A percentile compares a stretch with the other conserved stretches of the same genome.
Evolutionary conservation across 2,797 vertebrate species (phyloP).

Genomic region (Florisuga fusca): DNA sequence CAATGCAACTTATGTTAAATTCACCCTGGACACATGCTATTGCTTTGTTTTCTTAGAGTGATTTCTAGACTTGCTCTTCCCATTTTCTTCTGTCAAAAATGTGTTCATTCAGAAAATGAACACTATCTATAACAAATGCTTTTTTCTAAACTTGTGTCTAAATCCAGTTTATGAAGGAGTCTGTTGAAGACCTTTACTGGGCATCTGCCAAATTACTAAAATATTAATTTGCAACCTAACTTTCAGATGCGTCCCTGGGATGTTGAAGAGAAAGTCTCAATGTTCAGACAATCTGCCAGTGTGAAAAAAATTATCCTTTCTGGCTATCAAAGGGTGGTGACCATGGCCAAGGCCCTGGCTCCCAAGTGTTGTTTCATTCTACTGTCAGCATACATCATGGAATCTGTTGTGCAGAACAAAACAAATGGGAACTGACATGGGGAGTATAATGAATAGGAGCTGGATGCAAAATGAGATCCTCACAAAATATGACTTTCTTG

Average conservation of each 20-base stretch:
- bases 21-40: not conserved
- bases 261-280: not conserved
- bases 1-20: not conserved
- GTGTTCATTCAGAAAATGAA: not conserved
- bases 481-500: not conserved
- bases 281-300: not conserved
- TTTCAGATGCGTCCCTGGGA: not conserved
- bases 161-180: not conserved
- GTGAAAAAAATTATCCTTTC: conserved; percentile 8
- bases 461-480: not conserved
- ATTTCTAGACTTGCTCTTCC: not conserved
- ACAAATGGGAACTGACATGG: not conserved
- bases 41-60: not conserved
- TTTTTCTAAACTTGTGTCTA: not conserved
- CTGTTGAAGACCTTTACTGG: not conserved
- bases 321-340: not conserved
- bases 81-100: not conserved
- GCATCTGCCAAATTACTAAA: not conserved
- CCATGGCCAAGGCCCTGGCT: not conserved
- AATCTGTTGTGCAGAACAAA: not conserved
- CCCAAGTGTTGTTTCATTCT: not conserved
- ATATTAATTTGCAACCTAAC: conserved; percentile 21
- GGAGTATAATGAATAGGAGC: not conserved
- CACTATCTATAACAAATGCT: not conserved
- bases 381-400: not conserved